These are phyloP conservation scores for Paracanthobrama guichenoti DNA, from an alignment of 2,113 vertebrate genomes.

Conservation along the genomic window DNA sequence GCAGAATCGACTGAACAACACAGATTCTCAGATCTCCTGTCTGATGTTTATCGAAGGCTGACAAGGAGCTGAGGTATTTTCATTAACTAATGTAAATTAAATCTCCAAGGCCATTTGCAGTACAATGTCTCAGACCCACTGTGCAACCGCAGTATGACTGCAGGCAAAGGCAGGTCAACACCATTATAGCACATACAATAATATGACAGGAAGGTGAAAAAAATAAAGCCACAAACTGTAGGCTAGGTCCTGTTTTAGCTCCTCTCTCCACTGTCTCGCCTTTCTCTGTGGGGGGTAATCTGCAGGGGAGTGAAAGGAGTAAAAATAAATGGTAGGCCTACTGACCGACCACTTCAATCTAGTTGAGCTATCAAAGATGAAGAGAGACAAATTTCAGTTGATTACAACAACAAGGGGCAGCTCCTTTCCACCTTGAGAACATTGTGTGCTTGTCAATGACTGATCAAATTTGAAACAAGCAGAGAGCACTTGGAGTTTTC, in stretches of 20 bases:
- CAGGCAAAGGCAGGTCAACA: constrained; percentile 13
- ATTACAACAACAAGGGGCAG: background rate
- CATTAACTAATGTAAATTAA: constrained; percentile 49
- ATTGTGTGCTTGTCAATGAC: constrained; percentile 14
- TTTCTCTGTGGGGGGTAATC: constrained; percentile 19
- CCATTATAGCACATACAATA: background rate
- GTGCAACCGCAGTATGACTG: background rate
- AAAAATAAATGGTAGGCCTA: constrained; percentile 15
- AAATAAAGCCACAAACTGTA: constrained; percentile 16
- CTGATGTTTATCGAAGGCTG: constrained; percentile 43
- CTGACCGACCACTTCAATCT: background rate
- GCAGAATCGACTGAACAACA: constrained; percentile 31
- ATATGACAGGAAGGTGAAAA: constrained; percentile 12
- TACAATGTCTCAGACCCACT: constrained; percentile 9
- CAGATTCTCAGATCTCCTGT: constrained; percentile 17
- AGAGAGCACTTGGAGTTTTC: background rate
- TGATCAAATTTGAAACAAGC: constrained; percentile 14
- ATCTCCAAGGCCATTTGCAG: constrained; percentile 40
- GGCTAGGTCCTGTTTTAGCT: background rate
- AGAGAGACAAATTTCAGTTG: background rate
- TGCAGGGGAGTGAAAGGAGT: constrained; percentile 41
- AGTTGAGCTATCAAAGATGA: constrained; percentile 12
- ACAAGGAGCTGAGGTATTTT: constrained; percentile 37
- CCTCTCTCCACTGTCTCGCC: constrained; percentile 25
- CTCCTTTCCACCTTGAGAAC: constrained; percentile 7